These are phyloP conservation scores for Gymnothorax javanicus DNA, from an alignment of 2,797 vertebrate species.

Conservation along the genomic window DNA sequence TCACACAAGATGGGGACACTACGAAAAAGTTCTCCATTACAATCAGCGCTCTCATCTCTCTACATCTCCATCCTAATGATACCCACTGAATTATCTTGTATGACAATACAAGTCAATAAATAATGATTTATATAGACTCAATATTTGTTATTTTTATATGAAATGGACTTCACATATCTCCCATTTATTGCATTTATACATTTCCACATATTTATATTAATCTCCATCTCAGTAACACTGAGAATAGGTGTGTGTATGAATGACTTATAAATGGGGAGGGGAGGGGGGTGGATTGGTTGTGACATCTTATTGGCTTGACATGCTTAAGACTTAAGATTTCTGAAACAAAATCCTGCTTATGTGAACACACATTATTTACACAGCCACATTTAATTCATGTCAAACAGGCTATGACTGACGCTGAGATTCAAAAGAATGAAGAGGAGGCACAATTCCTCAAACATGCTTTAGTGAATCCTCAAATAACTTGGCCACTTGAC, in stretches of 20 bases:
- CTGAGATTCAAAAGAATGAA: slow-evolving; percentile 42
- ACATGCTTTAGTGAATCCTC: slow-evolving; percentile 60
- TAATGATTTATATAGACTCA: slow-evolving; percentile 65
- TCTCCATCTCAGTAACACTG: slow-evolving; percentile 60
- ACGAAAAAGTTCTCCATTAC: slow-evolving; percentile 40
- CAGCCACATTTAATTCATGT: slow-evolving; percentile 88
- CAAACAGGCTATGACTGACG: slow-evolving; percentile 37
- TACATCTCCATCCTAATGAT: slow-evolving; percentile 47
- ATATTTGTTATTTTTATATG: slow-evolving; percentile 57
- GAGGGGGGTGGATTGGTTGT: slow-evolving; percentile 50
- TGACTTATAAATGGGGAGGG: slow-evolving; percentile 54
- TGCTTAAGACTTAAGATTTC: slow-evolving; percentile 88
- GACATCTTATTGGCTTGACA: slow-evolving; percentile 69
- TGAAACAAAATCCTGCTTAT: slow-evolving; percentile 98
- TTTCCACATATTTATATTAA: slow-evolving; percentile 56
- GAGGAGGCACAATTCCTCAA: slow-evolving; percentile 56
- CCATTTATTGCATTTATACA: slow-evolving; percentile 59
- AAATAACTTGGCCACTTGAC: slow-evolving; percentile 65
- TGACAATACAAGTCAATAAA: slow-evolving; percentile 66
- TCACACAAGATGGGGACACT: slow-evolving; percentile 48
- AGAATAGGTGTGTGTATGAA: slow-evolving; percentile 65
- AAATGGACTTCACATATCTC: slow-evolving; percentile 48
- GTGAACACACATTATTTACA: slow-evolving; percentile 82
- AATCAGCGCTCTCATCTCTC: slow-evolving; percentile 41
- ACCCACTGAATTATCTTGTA: slow-evolving; percentile 48